Evolutionary conservation across 2,113 vertebrate species (phyloP), one percentile per base, ranked within the genome.

Genomic region (Chaenogobius annularis): DNA sequence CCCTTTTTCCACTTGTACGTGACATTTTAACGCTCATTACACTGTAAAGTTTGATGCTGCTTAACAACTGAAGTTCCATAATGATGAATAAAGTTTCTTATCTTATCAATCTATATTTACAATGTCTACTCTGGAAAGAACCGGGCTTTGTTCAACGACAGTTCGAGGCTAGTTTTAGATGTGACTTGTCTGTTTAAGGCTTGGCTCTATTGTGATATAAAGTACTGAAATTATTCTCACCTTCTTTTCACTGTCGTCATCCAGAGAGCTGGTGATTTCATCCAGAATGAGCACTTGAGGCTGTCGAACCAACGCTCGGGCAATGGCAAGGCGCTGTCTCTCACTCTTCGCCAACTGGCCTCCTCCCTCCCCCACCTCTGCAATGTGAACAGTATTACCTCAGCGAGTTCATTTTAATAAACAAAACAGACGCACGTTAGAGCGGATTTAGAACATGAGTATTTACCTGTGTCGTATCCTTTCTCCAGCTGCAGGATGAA

Each of bases 181-280:
- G 37, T 40, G 37, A 40, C 37, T 40, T 40, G 37, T 31, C 26
- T 31, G 26, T 40, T 40, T 46, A 46, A 46, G 44, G 44, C 12
- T 46, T 48, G 4, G 4, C 5, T 10, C 13, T 2, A 48, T 11
- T 48, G 14, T 15, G 13, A 48, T 48, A 19, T 52, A 52, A 52
- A 52, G 1, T 14, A 9, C 3, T n/a, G 6, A 3, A 19, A 52
- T 54, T 54, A 43, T 63, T n/a, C 5, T 10, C 58, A 91, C 90
- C 76, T 86, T 80, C 0, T 69, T 83, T 82, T 90, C 85, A 66
- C 11, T 85, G 8, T 85, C 74, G 15, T 14, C 12, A 0, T 97
- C 95, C 81, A 96, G 90, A 22, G 94, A 91, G 4, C 95, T 96
- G 85, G 94, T 96, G 48, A 94, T 93, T 75, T 97, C 95, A 0